These are phyloP conservation scores for Xestobium rufovillosum DNA, from an alignment of 2,888 invertebrate genomes.

Conservation along the genomic window DNA sequence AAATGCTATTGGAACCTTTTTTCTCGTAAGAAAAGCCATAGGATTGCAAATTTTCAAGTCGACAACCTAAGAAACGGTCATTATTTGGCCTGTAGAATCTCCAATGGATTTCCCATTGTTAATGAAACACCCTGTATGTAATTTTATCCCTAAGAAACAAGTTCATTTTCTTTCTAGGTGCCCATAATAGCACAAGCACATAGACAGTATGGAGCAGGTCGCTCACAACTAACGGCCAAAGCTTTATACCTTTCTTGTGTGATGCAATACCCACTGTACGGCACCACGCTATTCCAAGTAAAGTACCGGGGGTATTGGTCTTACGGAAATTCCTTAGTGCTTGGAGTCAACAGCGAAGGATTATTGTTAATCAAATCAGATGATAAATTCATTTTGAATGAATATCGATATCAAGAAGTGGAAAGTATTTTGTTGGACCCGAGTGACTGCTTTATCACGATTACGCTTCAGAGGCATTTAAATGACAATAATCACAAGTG, in stretches of 20 bases:
- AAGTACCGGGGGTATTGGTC: slow-evolving; percentile 93
- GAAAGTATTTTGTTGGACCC: slow-evolving; percentile 88
- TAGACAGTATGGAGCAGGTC: slow-evolving; percentile 84
- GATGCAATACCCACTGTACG: slow-evolving; percentile 85
- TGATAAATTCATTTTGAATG: slow-evolving; percentile 85
- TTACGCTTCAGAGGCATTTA: slow-evolving; percentile 68
- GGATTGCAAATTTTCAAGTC: too few species aligned
- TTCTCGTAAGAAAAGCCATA: too few species aligned
- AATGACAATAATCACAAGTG: slow-evolving; percentile 69
- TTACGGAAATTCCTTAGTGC: slow-evolving; percentile 65
- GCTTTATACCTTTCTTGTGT: slow-evolving; percentile 90
- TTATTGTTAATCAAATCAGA: slow-evolving; percentile 85
- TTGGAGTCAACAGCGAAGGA: slow-evolving; percentile 87
- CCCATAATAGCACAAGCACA: slow-evolving; percentile 84
- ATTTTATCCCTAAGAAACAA: slow-evolving; percentile 21
- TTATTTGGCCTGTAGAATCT: too few species aligned
- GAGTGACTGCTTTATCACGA: slow-evolving; percentile 85
- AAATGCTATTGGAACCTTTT: too few species aligned
- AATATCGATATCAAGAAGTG: slow-evolving; percentile 84
- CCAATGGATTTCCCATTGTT: too few species aligned
- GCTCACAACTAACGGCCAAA: slow-evolving; percentile 85
- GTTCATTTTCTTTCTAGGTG: slow-evolving; percentile 43
- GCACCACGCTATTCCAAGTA: slow-evolving; percentile 55
- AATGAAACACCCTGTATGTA: too few species aligned
- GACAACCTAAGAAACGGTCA: too few species aligned